phyloP scores from a whole-genome alignment of 2,113 vertebrate genomes.

The Vireo altiloquus region DNA sequence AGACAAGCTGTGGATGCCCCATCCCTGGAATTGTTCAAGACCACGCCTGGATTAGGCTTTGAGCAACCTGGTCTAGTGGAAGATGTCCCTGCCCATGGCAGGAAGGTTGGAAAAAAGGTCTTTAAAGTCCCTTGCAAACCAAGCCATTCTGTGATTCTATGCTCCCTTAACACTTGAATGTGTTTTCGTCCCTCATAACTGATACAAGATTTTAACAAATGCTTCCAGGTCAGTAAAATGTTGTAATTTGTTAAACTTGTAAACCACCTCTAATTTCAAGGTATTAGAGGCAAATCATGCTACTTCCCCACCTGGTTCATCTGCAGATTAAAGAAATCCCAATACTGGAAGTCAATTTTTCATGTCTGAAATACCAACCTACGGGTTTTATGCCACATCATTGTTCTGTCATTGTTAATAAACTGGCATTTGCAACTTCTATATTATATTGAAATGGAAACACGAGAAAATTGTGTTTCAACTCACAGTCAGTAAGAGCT shows the following conservation, averaged over 20 bases:
- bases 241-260: background rate
- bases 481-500: background rate
- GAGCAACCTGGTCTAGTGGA: background rate
- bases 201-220: background rate
- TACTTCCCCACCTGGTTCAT: background rate
- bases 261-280: background rate
- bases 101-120: background rate
- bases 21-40: background rate
- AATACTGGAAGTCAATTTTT: background rate
- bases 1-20: background rate
- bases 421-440: background rate
- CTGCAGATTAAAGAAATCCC: background rate
- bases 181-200: background rate
- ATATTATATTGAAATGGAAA: background rate
- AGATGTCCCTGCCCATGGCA: background rate
- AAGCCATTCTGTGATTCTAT: background rate
- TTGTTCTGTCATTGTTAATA: background rate
- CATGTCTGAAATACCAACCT: background rate
- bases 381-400: background rate
- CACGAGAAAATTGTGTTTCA: background rate
- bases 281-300: background rate
- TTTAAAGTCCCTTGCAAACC: background rate
- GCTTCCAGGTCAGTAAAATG: background rate
- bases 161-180: background rate
- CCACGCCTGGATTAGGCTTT: background rate